A percentile compares a stretch with the other conserved stretches of the same genome.
Conservation (phyloP, 2,113 vertebrate genomes). For the Carlito syrichta region DNA sequence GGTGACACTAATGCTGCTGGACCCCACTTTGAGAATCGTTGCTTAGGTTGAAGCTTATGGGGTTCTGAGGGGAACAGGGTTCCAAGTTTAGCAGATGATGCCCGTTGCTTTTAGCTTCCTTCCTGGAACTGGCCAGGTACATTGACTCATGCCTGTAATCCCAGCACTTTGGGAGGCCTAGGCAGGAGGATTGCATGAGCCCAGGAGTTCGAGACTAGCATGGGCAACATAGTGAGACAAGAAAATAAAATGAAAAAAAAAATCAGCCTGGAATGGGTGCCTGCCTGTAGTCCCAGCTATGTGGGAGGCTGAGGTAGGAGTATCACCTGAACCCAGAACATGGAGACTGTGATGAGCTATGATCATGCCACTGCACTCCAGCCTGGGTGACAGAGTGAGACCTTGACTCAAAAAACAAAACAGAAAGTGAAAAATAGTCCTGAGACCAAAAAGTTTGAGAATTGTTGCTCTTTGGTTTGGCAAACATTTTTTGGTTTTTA, state of each 20-base stretch:
- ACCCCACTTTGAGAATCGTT: background rate
- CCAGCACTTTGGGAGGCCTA: background rate
- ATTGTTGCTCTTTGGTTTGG: too few species aligned
- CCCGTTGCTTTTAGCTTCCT: background rate
- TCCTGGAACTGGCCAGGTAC: background rate
- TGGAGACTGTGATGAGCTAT: too few species aligned
- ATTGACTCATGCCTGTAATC: background rate
- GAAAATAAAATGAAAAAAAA: background rate
- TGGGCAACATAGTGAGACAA: background rate
- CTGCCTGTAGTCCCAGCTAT: background rate
- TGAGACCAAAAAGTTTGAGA: too few species aligned
- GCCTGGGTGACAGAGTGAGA: background rate
- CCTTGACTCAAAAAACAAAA: background rate
- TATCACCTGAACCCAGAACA: background rate
- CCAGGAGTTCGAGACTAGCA: background rate
- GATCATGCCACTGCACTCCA: too few species aligned
- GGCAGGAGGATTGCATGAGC: background rate
- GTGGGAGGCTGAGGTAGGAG: background rate
- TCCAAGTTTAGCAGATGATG: background rate
- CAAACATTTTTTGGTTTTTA: too few species aligned
- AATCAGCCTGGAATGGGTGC: background rate
- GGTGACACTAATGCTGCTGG: background rate
- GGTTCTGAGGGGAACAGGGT: background rate
- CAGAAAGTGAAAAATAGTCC: too few species aligned
- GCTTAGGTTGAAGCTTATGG: background rate